Evolutionary conservation across 2,888 invertebrate species (phyloP).

Genomic region (Nephrocerus scutellatus): DNA sequence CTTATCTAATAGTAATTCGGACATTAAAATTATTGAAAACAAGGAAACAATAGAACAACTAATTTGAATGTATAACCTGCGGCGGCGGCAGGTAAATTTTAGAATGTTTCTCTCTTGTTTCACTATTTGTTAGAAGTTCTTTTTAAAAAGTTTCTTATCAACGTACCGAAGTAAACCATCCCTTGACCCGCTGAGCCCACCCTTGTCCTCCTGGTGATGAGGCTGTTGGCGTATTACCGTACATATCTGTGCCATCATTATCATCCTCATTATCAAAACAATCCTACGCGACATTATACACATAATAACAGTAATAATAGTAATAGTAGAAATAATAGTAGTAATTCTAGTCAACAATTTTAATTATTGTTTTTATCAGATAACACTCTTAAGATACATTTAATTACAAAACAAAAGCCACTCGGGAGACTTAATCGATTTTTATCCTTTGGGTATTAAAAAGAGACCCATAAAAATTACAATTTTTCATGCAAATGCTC

Average conservation of each 20-base stretch:
- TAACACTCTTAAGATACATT: slow-evolving; percentile 28
- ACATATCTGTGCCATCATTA: too few relatives aligned
- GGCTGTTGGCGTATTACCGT: slow-evolving; percentile 46
- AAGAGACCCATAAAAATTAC: too few relatives aligned
- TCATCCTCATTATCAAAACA: slow-evolving; percentile 47
- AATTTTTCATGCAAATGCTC: too few relatives aligned
- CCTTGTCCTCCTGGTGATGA: slow-evolving; percentile 52
- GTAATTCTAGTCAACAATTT: slow-evolving; percentile 11
- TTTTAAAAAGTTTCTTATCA: slow-evolving; percentile 23
- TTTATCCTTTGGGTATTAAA: too few relatives aligned
- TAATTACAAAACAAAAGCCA: slow-evolving; percentile 23
- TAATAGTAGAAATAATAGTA: slow-evolving; percentile 18
- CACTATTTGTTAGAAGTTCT: slow-evolving; percentile 13
- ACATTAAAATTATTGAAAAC: too few relatives aligned
- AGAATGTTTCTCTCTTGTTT: slow-evolving; percentile 13
- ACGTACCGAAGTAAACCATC: slow-evolving; percentile 67
- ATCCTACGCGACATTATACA: slow-evolving; percentile 42
- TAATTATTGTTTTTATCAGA: slow-evolving; percentile 9
- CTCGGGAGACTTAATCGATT: too few relatives aligned
- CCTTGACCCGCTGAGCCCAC: slow-evolving; percentile 66
- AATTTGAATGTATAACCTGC: too few relatives aligned
- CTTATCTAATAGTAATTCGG: too few relatives aligned
- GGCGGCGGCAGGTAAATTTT: slow-evolving; percentile 48
- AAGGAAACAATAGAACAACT: too few relatives aligned
- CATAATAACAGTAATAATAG: slow-evolving; percentile 23